Base-by-base conservation (phyloP, 1,140 invertebrate genomes). In the Formica selysi region DNA sequence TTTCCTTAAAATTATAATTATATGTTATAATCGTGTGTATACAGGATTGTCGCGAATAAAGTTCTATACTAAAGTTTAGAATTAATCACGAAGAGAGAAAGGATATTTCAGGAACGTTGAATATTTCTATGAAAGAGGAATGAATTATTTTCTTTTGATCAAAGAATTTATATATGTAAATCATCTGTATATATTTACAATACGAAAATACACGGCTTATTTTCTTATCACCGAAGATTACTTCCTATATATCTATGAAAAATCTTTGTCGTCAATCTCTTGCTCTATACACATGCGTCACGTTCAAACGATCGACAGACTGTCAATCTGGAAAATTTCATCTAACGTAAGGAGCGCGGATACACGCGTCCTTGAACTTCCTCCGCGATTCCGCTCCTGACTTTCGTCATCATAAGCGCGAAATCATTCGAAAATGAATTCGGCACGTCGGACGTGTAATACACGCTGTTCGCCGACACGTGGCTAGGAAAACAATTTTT, bases 401-500 rank as follows among this genome's bases (percentile, higher is more conserved):
- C 26, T 36, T 5, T 36, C 54, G 11, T 73, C 22, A 38, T 61
- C 38, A 16, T 10, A 61, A 41, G 54, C 79, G 54, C 54, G 68
- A 44, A 44, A 61, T 61, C 22, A n/a, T 7, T 64, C 57, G 71
- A 62, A 59, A 57, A 51, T 76, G 51, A 61, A n/a, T 32, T 76
- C 64, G 62, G 59, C 61, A 11, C 11, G 70, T 10, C 3, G 41
- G 64, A 68, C 57, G 83, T 64, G 44, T 76, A 54, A 85, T 61
- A 89, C 59, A 62, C 61, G 80, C 36, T 41, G 76, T 19, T 65
- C 38, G 57, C 36, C 76, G 41, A 80, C 67, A 44, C 29, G 59
- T 65, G 59, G 36, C 32, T 44, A 71, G 16, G 59, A 90, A 90
- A 90, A 90, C 87, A 90, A 87, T 90, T 90, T 90, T 90, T 90